These are phyloP conservation scores for Mesorhabditis sp. DNA, from an alignment of 2,888 invertebrate genomes.

Conservation along the genomic window DNA sequence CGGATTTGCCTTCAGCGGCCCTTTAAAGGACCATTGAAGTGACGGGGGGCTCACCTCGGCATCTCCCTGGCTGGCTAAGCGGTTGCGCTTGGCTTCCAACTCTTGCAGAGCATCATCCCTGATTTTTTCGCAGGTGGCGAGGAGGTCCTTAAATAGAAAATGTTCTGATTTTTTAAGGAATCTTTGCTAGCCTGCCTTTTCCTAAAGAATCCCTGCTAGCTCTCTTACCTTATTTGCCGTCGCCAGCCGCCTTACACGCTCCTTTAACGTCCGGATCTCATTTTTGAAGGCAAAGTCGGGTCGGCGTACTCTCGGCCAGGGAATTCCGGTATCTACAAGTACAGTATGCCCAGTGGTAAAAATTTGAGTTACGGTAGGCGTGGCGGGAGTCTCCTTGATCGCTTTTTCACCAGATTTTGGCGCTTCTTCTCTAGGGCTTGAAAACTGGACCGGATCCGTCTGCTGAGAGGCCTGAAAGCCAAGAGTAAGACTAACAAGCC, in stretches of 20 bases:
- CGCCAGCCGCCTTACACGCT: slow-evolving; percentile 18
- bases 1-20: too few species aligned
- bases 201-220: not conserved
- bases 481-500: too few species aligned
- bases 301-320: not conserved
- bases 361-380: too few species aligned
- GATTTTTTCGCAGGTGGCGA: slow-evolving; percentile 33
- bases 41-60: not conserved
- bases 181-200: not conserved
- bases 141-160: slow-evolving; percentile 18
- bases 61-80: slow-evolving; percentile 20
- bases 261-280: slow-evolving; percentile 29
- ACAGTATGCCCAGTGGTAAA: too few species aligned
- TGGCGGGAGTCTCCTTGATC: too few species aligned
- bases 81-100: slow-evolving; percentile 21
- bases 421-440: not conserved
- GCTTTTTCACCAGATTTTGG: not conserved
- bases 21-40: too few species aligned
- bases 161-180: not conserved
- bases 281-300: slow-evolving; percentile 15
- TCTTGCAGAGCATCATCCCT: slow-evolving; percentile 31
- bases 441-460: not conserved
- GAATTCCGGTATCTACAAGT: not conserved
- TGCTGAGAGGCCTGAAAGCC: not conserved
- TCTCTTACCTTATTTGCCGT: slow-evolving; percentile 21